phyloP scores from a whole-genome alignment of 1,140 invertebrate genomes.

The Aphaenogaster ashmeadi region DNA sequence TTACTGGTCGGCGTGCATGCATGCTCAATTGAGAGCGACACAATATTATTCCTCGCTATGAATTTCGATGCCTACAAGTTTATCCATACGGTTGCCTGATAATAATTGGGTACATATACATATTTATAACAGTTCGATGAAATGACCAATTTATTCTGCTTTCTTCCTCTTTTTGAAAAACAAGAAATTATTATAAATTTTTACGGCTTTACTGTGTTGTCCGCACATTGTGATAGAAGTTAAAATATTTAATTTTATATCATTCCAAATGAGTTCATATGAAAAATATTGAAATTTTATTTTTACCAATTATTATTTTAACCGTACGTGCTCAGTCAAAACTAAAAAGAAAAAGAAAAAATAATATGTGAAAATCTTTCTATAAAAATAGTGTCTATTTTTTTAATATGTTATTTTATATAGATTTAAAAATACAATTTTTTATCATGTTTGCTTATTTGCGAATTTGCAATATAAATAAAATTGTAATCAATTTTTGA shows the following conservation, averaged over 20 bases:
- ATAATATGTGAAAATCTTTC: neutral
- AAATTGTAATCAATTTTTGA: neutral
- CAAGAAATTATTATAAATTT: neutral
- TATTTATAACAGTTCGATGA: conserved; percentile 1
- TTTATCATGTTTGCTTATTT: neutral
- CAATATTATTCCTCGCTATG: conserved; percentile 50
- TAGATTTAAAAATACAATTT: neutral
- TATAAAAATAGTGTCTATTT: neutral
- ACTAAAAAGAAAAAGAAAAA: neutral
- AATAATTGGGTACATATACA: conserved; percentile 26
- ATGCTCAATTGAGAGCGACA: conserved; percentile 48
- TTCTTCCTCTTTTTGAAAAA: neutral
- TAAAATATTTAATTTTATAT: conserved; percentile 17
- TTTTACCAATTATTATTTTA: conserved; percentile 4
- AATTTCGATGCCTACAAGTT: conserved; percentile 44
- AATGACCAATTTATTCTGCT: neutral
- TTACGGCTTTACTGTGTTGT: neutral
- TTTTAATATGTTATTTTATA: neutral
- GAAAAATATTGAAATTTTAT: neutral
- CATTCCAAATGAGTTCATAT: neutral
- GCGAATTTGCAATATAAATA: neutral
- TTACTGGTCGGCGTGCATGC: conserved; percentile 33
- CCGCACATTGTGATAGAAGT: neutral
- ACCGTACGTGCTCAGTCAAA: neutral
- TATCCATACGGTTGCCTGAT: conserved; percentile 12